A percentile compares a stretch with the other conserved stretches of the same genome.
These are phyloP conservation scores for Lithophane ornitopus DNA, from an alignment of 2,888 invertebrate genomes.

Conservation along the genomic window DNA sequence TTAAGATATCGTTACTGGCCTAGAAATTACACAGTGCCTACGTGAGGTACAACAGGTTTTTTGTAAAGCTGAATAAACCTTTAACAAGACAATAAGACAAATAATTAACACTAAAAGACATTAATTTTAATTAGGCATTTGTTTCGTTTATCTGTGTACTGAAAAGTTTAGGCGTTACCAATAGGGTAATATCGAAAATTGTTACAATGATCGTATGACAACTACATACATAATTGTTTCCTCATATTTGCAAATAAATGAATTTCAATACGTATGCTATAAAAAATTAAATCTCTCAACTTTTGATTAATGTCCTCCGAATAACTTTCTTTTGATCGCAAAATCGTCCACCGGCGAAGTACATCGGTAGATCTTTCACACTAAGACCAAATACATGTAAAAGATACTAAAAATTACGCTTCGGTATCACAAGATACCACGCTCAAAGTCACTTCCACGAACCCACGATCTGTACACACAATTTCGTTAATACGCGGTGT, in stretches of 20 bases:
- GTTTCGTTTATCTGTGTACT: not conserved
- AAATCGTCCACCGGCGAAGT: not conserved
- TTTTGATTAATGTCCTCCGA: not conserved
- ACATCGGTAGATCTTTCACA: not conserved
- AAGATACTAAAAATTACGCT: not conserved
- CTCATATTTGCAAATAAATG: not conserved
- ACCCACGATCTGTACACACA: conserved; percentile 13
- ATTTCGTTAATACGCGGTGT: conserved; percentile 37
- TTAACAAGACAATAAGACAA: not conserved
- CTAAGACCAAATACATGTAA: too few species aligned
- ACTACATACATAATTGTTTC: too few species aligned
- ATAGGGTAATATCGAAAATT: not conserved
- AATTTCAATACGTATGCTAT: not conserved
- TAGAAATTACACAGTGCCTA: conserved; percentile 18
- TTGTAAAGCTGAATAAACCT: too few species aligned
- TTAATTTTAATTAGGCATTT: too few species aligned
- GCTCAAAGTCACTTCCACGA: conserved; percentile 26
- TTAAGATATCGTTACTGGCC: not conserved
- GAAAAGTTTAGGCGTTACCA: not conserved
- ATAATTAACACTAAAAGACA: too few species aligned
- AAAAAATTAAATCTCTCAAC: not conserved
- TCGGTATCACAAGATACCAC: not conserved
- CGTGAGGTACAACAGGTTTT: too few species aligned
- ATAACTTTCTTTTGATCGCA: not conserved
- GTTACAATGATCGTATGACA: not conserved